Conservation (phyloP, 2,113 vertebrate genomes). For the Origma solitaria region DNA sequence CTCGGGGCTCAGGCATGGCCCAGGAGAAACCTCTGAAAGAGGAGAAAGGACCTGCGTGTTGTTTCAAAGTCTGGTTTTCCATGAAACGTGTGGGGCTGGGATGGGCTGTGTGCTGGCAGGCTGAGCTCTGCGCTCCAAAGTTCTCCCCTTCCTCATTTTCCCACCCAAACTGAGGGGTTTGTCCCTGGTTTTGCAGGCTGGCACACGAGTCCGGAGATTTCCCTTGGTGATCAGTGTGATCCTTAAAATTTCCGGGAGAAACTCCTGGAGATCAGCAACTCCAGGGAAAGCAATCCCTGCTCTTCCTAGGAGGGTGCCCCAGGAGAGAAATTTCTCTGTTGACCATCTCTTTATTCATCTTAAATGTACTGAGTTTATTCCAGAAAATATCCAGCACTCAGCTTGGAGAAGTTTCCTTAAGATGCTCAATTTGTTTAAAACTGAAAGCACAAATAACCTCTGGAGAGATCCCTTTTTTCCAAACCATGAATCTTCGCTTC, state of each 20-base stretch:
- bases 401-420: neutral
- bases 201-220: neutral
- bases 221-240: neutral
- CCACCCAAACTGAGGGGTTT: too few species aligned
- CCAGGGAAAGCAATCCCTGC: neutral
- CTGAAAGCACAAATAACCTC: neutral
- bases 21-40: neutral
- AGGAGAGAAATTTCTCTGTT: neutral
- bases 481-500: neutral
- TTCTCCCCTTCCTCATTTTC: neutral
- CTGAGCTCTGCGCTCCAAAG: neutral
- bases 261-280: neutral
- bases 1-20: fast-evolving
- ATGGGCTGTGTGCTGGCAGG: neutral
- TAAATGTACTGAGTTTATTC: neutral
- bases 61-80: neutral
- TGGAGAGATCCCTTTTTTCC: neutral
- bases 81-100: fast-evolving
- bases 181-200: neutral
- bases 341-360: neutral
- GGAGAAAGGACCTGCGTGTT: fast-evolving
- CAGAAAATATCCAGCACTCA: neutral
- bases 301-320: neutral
- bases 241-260: neutral
- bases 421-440: neutral